Conservation (phyloP, 2,113 vertebrate genomes). For the Cariama cristata region DNA sequence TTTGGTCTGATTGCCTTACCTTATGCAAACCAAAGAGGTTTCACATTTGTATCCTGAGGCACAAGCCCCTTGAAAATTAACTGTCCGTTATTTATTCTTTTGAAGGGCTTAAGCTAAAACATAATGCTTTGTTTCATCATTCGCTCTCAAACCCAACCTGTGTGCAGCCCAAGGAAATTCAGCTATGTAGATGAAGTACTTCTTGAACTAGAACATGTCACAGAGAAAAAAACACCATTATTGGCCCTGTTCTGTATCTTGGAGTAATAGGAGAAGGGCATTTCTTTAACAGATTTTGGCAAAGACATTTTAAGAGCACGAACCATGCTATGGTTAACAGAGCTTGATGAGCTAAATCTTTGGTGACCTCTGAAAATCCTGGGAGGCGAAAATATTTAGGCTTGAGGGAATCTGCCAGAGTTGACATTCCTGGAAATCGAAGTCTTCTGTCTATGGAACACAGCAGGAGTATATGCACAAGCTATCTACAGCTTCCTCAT, state of each 20-base stretch:
- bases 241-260: neutral
- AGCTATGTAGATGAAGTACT: neutral
- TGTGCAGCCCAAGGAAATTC: neutral
- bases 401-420: neutral
- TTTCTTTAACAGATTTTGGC: neutral
- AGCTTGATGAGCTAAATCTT: neutral
- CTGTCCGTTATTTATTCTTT: neutral
- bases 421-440: neutral
- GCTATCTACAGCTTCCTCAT: neutral
- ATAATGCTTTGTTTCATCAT: neutral
- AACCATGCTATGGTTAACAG: neutral
- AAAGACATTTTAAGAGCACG: neutral
- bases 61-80: neutral
- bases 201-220: neutral
- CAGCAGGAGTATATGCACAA: neutral
- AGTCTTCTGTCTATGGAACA: neutral
- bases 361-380: neutral
- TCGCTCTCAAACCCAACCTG: neutral
- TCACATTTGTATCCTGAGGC: neutral
- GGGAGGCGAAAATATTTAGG: neutral
- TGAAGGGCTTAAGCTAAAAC: neutral
- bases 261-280: neutral
- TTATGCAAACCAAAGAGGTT: neutral
- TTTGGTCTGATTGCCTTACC: neutral
- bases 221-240: neutral